phyloP scores from a whole-genome alignment of 2,113 vertebrate species.

The Nanorana parkeri region DNA sequence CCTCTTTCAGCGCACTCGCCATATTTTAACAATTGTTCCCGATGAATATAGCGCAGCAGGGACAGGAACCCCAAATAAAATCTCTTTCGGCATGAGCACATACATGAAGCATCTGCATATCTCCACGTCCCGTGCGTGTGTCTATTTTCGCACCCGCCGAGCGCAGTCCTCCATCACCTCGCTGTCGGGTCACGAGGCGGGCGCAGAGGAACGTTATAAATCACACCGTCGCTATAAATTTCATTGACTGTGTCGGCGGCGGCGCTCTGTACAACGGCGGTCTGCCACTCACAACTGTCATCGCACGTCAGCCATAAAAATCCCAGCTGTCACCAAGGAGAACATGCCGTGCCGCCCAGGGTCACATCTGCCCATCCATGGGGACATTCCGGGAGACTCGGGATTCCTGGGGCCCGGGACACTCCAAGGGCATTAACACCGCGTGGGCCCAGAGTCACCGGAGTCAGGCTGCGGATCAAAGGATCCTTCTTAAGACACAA shows the following conservation, averaged over 20 bases:
- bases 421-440: conserved; percentile 78
- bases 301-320: conserved; percentile 87
- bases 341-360: conserved; percentile 78
- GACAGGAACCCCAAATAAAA: too few relatives aligned
- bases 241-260: conserved; percentile 89
- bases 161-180: neutral
- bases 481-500: too few relatives aligned
- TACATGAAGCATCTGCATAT: neutral
- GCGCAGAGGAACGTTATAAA: conserved; percentile 76
- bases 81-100: neutral
- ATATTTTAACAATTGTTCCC: too few relatives aligned
- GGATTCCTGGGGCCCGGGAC: conserved; percentile 79
- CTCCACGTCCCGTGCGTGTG: neutral
- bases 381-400: conserved; percentile 81
- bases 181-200: neutral
- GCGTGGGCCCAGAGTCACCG: conserved; percentile 72
- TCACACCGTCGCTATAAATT: conserved; percentile 89
- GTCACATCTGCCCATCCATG: conserved; percentile 76
- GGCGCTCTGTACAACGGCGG: conserved; percentile 79
- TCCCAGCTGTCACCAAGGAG: conserved; percentile 89
- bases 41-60: too few relatives aligned
- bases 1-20: too few relatives aligned
- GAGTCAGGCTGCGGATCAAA: too few relatives aligned
- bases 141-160: conserved; percentile 1
- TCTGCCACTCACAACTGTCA: conserved; percentile 76